phyloP scores from a whole-genome alignment of 2,888 invertebrate species.

The Eilema sororculum region DNA sequence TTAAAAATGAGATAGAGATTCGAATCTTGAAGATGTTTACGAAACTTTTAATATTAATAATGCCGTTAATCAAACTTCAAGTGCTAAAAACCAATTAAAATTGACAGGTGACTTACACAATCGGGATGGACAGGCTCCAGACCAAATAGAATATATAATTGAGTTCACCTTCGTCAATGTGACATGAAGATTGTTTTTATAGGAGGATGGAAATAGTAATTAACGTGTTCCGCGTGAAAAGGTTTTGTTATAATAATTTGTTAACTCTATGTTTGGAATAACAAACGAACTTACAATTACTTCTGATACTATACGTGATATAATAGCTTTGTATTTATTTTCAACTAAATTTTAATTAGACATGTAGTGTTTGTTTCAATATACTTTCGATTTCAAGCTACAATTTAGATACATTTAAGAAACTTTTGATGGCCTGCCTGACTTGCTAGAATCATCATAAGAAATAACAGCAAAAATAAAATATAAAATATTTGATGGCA shows the following conservation, averaged over 20 bases:
- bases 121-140: slow-evolving; percentile 61
- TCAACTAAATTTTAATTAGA: not conserved
- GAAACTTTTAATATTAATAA: slow-evolving; percentile 50
- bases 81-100: slow-evolving; percentile 78
- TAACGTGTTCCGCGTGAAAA: slow-evolving; percentile 48
- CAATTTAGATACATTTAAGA: not conserved
- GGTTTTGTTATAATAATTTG: slow-evolving; percentile 39
- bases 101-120: slow-evolving; percentile 69
- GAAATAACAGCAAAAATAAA: not conserved
- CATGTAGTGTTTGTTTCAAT: not conserved
- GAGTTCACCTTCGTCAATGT: slow-evolving; percentile 66
- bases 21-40: slow-evolving; percentile 39
- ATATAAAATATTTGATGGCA: not conserved
- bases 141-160: slow-evolving; percentile 70
- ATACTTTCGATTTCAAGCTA: not conserved
- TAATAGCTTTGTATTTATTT: not conserved
- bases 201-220: slow-evolving; percentile 53
- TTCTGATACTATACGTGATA: not conserved
- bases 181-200: slow-evolving; percentile 65
- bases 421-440: no score
- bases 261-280: slow-evolving; percentile 31
- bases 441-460: no score
- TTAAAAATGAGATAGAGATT: slow-evolving; percentile 63
- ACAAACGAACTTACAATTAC: not conserved
- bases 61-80: slow-evolving; percentile 52